Base-by-base conservation (phyloP, 2,113 vertebrate genomes). In the Stictonetta naevosa region DNA sequence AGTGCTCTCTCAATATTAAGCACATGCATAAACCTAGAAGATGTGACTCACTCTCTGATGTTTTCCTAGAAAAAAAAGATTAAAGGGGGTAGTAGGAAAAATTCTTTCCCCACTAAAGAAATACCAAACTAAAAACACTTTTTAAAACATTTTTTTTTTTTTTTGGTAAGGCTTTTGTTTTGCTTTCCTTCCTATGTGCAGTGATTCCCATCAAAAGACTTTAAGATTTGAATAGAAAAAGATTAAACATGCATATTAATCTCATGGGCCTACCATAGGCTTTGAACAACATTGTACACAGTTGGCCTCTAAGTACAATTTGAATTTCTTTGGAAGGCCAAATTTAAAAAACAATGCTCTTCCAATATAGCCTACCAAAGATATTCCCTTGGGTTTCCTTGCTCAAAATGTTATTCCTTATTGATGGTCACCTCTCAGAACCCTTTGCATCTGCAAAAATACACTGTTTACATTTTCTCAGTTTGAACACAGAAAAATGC, bases 51-150 rank as follows among this genome's bases (percentile, higher is more conserved):
- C 13, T 66, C 6, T 66, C 15, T 81, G 38, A n/a, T 19, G 10
- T 46, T 86, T 58, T 77, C 18, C 31, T 40, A 23, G 17, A 36
- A 60, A 36, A 36, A 10, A 22, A 50, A 50, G 48, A 50, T 50
- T 31, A 25, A 60, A 91, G 44, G 31, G 21, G 23, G 6, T 52
- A 46, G 11, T 64, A 56, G 40, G 36, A 73, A 80, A 94, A 88
- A 71, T 90, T 13, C 8, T 73, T 79, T 85, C 3, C 13, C 31
- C 7, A 7, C n/a, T 74, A 22, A 44, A 40, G 72, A 36, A 40
- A 19, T 33, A 25, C 1, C 1, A 34, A 36, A 66, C n/a, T 73
- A 33, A 59, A 92, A 38, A 21, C 10, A 5, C 0, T 31, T 7
- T 23, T 4, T 75, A n/a, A n/a, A n/a, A n/a, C 23, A 4, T 72